Conservation (phyloP, 37 sponge, comb jelly and placozoan genomes). For the Ianthella basta region DNA sequence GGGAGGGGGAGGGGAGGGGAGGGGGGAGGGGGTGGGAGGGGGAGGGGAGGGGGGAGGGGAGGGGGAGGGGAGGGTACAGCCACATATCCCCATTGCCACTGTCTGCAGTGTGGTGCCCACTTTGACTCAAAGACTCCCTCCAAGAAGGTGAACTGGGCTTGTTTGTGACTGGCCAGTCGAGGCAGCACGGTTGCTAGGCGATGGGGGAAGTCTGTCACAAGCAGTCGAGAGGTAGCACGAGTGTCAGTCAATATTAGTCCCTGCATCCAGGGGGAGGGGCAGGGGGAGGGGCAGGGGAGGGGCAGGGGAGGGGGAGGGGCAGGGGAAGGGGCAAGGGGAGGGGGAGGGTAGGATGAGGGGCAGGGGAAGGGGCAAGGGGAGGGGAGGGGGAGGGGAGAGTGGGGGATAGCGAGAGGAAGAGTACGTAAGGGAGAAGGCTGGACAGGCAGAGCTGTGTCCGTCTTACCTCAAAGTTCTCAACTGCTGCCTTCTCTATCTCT, state of each 20-base stretch:
- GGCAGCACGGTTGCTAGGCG: conserved; percentile 58
- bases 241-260: conserved; percentile 63
- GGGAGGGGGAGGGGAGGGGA: background rate
- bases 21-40: background rate
- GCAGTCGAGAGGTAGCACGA: conserved; percentile 65
- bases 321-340: background rate
- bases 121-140: conserved; percentile 75
- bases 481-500: conserved; percentile 65
- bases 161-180: conserved; percentile 48
- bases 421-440: background rate
- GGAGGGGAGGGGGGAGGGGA: background rate
- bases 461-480: conserved; percentile 51
- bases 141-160: conserved; percentile 64
- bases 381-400: background rate
- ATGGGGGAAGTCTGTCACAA: conserved; percentile 80
- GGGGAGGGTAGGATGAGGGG: background rate
- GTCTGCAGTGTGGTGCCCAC: background rate
- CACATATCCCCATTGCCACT: background rate
- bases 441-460: too few relatives aligned
- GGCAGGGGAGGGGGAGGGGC: background rate
- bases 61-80: background rate
- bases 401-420: background rate
- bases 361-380: background rate
- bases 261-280: conserved; percentile 27
- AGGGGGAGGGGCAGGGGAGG: background rate